Evolutionary conservation across 2,888 invertebrate species (phyloP).

Genomic region (Galerucella nymphaeae): DNA sequence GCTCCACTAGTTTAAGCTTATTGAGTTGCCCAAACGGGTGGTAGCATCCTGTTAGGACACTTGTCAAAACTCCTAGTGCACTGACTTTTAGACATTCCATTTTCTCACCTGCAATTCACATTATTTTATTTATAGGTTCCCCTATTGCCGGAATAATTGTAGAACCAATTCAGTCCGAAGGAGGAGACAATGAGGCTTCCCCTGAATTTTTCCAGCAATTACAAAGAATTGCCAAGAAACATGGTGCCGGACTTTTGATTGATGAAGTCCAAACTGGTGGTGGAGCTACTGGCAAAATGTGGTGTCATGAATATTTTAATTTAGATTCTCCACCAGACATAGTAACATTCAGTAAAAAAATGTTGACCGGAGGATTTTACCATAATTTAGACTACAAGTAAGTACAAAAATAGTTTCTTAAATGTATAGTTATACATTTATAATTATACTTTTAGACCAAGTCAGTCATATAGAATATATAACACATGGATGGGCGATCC

Average conservation of each 20-base stretch:
- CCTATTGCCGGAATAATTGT: slow-evolving; percentile 93
- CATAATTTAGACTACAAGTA: slow-evolving; percentile 80
- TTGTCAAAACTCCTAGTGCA: no score
- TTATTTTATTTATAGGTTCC: slow-evolving; percentile 40
- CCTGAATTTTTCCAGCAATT: slow-evolving; percentile 89
- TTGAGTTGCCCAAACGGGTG: no score
- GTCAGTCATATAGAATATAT: slow-evolving; percentile 88
- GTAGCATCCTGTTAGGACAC: no score
- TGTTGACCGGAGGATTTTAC: slow-evolving; percentile 96
- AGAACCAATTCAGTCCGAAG: slow-evolving; percentile 98
- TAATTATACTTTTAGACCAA: slow-evolving; percentile 68
- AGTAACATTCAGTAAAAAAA: slow-evolving; percentile 98
- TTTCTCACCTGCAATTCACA: no score
- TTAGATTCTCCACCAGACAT: slow-evolving; percentile 89
- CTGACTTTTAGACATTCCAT: no score
- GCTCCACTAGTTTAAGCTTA: no score
- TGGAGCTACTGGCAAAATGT: slow-evolving; percentile 97
- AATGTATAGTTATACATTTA: no score
- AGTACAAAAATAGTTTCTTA: slow-evolving; percentile 44
- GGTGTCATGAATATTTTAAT: slow-evolving; percentile 96
- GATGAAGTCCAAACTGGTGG: slow-evolving; percentile 99
- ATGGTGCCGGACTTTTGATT: slow-evolving; percentile 83
- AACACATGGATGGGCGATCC: slow-evolving; percentile 99
- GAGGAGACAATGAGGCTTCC: slow-evolving; percentile 95
- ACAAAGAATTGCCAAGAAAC: slow-evolving; percentile 82